These are phyloP conservation scores for Epicauta chinensis DNA, from an alignment of 1,140 invertebrate genomes.

Conservation along the genomic window DNA sequence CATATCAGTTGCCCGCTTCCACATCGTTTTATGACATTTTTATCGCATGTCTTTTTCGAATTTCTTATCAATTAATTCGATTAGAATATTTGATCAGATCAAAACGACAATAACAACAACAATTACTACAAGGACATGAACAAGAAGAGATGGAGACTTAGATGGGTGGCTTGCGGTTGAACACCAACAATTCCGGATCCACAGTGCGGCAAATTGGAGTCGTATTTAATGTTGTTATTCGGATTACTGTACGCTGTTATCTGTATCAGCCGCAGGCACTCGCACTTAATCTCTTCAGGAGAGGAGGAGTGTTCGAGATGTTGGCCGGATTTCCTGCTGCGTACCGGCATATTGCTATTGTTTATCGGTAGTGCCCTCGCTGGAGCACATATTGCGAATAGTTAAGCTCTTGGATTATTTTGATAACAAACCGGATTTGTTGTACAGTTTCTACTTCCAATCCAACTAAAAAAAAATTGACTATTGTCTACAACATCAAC, in stretches of 20 bases:
- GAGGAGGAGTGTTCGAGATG: slow-evolving; percentile 8
- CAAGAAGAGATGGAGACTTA: slow-evolving; percentile 9
- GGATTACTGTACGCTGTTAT: slow-evolving; percentile 42
- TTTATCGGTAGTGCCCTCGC: slow-evolving; percentile 15
- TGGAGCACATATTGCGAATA: slow-evolving; percentile 6
- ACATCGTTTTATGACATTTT: neutral
- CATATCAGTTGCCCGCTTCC: slow-evolving; percentile 22
- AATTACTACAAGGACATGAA: too few species aligned
- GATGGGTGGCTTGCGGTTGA: slow-evolving; percentile 30
- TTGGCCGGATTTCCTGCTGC: slow-evolving; percentile 8
- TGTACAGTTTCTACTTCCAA: neutral
- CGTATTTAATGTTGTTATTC: slow-evolving; percentile 47
- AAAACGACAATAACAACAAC: slow-evolving; percentile 10
- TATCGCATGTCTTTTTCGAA: neutral
- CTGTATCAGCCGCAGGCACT: slow-evolving; percentile 34
- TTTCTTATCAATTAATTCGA: slow-evolving; percentile 1
- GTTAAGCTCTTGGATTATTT: slow-evolving; percentile 6
- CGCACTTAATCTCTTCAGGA: slow-evolving; percentile 32
- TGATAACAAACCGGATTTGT: slow-evolving; percentile 12
- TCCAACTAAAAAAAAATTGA: too few species aligned
- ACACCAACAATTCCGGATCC: slow-evolving; percentile 39
- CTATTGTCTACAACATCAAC: too few species aligned
- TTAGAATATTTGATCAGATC: slow-evolving; percentile 26
- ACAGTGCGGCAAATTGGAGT: slow-evolving; percentile 45
- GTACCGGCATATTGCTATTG: slow-evolving; percentile 17